Percentiles rank a stretch among this genome's conserved stretches.
Evolutionary conservation across 2,797 vertebrate species (phyloP).

Genomic region (Lacerta bilineata): DNA sequence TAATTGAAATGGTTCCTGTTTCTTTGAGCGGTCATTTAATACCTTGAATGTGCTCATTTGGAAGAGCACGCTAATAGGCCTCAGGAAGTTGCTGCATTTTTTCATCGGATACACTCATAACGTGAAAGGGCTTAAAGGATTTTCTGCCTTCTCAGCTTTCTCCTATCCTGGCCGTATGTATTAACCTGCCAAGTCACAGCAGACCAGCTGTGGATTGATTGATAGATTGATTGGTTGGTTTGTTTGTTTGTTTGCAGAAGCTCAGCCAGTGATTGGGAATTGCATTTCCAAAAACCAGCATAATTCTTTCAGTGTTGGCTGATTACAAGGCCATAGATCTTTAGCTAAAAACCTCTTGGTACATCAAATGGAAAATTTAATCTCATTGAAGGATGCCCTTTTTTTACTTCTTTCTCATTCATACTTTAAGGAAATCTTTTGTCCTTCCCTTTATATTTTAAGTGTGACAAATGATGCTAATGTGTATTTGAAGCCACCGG

Average conservation of each 20-base stretch:
- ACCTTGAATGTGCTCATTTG: conserved; percentile 17
- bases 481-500: background rate
- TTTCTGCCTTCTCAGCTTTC: conserved; percentile 54
- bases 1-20: conserved; percentile 28
- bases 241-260: background rate
- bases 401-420: background rate
- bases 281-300: conserved; percentile 33
- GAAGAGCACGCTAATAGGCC: background rate
- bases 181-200: conserved; percentile 36
- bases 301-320: background rate
- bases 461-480: background rate
- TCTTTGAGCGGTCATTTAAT: conserved; percentile 40
- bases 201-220: conserved; percentile 34
- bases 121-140: conserved; percentile 39
- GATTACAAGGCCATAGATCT: background rate
- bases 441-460: conserved; percentile 11
- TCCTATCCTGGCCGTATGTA: background rate
- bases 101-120: conserved; percentile 44
- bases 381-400: background rate
- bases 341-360: background rate
- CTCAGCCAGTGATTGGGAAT: background rate
- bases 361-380: background rate
- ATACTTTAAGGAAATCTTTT: background rate
- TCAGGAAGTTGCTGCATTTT: conserved; percentile 49
- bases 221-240: background rate